Base-by-base conservation (phyloP, 2,797 vertebrate genomes). In the Pangasius larnaudii region DNA sequence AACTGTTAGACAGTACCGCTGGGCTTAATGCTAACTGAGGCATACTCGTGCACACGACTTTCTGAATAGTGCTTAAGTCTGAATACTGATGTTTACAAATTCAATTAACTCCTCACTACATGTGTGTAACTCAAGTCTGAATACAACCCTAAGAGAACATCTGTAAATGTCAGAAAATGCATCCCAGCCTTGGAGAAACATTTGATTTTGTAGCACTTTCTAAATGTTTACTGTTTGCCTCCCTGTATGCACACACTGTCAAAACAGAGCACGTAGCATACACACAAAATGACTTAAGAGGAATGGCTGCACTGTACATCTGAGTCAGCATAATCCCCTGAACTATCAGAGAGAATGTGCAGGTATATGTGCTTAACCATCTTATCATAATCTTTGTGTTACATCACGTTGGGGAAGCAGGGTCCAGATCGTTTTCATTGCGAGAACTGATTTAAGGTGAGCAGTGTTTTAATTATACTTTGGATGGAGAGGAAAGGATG, bases 401-500 rank as follows among this genome's bases (percentile, higher is more conserved):
- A 81, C 61, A 72, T 39, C 36, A 58, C 59, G 51, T 86, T 49
- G 46, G 67, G 85, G 82, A 86, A 67, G 83, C 80, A 71, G 85
- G 22, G 74, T 81, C 69, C 63, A 89, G 91, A 90, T 89, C 85
- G 85, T 89, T 91, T 87, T 90, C 85, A 91, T 86, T 74, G 56
- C 88, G 71, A 85, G 83, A 69, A 89, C 88, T 89, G 90, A 90
- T 89, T 90, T 91, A 90, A 86, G 59, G 80, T 59, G 49, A 51
- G 84, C 84, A 74, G 27, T 36, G 36, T 90, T 90, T 89, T 89
- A 90, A 89, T 90, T 87, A 85, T 71, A 88, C 87, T 85, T 85
- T 19, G 56, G 67, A 42, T 53, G 81, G 33, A 85, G 86, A 84
- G 72, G 49, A 80, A 53, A 46, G 85, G 53, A 56, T 75, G 83